A percentile compares a stretch with the other conserved stretches of the same genome.
Evolutionary conservation across 1,140 invertebrate genomes (phyloP).

Genomic region (Euglossa dilemma): DNA sequence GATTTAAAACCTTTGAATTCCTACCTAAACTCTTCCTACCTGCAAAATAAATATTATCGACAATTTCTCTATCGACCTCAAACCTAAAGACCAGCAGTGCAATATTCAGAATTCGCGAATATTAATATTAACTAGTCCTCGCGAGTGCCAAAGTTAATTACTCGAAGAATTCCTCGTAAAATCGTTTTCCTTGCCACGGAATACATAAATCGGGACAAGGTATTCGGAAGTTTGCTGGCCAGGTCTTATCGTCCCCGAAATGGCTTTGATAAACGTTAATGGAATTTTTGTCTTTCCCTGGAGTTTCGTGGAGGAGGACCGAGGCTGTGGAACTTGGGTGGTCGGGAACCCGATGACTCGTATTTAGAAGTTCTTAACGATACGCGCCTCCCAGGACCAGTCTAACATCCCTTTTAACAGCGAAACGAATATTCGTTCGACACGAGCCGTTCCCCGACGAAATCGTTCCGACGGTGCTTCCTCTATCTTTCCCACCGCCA

Average conservation of each 20-base stretch:
- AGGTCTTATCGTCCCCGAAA: constrained; percentile 49
- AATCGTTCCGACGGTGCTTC: background rate
- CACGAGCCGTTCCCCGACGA: background rate
- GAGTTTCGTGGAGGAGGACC: constrained; percentile 5
- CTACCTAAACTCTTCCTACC: too few relatives aligned
- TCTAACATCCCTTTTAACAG: constrained; percentile 3
- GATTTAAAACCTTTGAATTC: too few relatives aligned
- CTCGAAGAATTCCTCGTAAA: background rate
- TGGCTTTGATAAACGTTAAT: constrained; percentile 54
- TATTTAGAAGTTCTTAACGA: constrained; percentile 15
- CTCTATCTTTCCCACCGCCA: background rate
- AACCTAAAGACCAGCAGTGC: too few relatives aligned
- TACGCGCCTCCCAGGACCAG: background rate
- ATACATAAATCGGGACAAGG: background rate
- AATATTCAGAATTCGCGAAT: too few relatives aligned
- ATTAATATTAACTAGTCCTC: too few relatives aligned
- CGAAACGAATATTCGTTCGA: constrained; percentile 21
- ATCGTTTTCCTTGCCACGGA: background rate
- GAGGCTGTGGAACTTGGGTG: constrained; percentile 13
- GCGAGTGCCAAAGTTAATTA: too few relatives aligned
- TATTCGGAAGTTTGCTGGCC: constrained; percentile 37
- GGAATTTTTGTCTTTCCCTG: constrained; percentile 52
- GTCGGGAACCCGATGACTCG: background rate
- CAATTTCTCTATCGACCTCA: too few relatives aligned
- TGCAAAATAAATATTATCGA: too few relatives aligned